Base-by-base conservation (phyloP, 1,140 invertebrate genomes). In the Atta texana region DNA sequence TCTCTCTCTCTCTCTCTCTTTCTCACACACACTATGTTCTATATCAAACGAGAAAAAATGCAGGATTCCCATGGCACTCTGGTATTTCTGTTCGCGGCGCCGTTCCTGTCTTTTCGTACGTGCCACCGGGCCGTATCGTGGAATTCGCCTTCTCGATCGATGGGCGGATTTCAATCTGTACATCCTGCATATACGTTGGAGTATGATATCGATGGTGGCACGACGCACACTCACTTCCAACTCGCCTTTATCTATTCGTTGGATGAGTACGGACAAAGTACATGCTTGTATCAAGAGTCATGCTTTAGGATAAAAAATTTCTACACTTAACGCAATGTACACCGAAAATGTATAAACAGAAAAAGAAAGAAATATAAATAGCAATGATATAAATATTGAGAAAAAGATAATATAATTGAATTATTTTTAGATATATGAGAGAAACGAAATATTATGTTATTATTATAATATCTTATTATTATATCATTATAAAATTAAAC, bases 81-180 rank as follows among this genome's bases (percentile, higher is more conserved):
- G 89, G 88, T 90, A 90, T 89, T 82, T 77, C 76, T 87, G 63
- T 64, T 82, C 72, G 75, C 55, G 75, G 82, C 61, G 55, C 61
- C 61, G 53, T 55, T 49, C 69, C 87, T 59, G 87, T 64, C 76
- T 89, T 77, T 66, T 76, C 88, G 61, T 89, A 89, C 88, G 87
- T 89, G 82, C 84, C 87, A 82, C 61, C 87, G 76, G 21, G 59
- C 59, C 75, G 85, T 82, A 81, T 86, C 87, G 71, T 84, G 89
- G 89, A 90, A 90, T 90, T 90, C 85, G 59, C 64, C 72, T 77
- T 87, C 89, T 89, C 89, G 88, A 90, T 90, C 89, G 89, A 90
- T 90, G 86, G 85, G 34, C 69, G 78, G 89, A 90, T 90, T 90
- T 90, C 89, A 90, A 90, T 90, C 89, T 89, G 88, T 90, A 87